Evolutionary conservation across 2,888 invertebrate genomes (phyloP).

Genomic region (Andrena marginata): DNA sequence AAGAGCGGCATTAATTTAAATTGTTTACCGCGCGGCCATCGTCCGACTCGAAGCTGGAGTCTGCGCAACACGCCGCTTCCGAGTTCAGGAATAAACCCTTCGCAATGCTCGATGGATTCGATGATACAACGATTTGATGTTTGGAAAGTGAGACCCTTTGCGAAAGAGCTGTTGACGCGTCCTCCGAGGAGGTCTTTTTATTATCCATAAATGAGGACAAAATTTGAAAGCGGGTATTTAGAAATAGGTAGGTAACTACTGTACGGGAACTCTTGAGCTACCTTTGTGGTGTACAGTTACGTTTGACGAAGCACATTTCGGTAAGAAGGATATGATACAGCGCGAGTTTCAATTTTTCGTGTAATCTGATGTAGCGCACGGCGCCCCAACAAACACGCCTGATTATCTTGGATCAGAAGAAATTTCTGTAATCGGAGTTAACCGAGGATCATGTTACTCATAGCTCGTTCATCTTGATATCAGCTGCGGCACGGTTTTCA

Average conservation of each 20-base stretch:
- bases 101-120: not conserved
- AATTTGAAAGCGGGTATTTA: no score
- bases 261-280: not conserved
- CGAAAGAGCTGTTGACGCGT: no score
- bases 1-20: constrained; percentile 75
- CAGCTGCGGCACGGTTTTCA: not conserved
- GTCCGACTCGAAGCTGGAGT: constrained; percentile 33
- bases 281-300: not conserved
- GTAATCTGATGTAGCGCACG: not conserved
- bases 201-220: no score
- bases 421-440: constrained; percentile 12
- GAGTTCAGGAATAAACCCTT: constrained; percentile 31
- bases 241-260: no score
- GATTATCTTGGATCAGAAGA: constrained; percentile 4
- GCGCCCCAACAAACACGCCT: not conserved
- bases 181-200: no score
- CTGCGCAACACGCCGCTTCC: constrained; percentile 7
- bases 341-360: not conserved
- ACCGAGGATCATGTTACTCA: constrained; percentile 12
- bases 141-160: not conserved
- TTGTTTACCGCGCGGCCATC: constrained; percentile 63
- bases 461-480: constrained; percentile 1
- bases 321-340: not conserved
- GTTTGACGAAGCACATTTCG: not conserved
- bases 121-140: not conserved